Evolutionary conservation across 2,888 invertebrate species (phyloP), one percentile per base, ranked within the genome.

Genomic region (Hedya salicella): DNA sequence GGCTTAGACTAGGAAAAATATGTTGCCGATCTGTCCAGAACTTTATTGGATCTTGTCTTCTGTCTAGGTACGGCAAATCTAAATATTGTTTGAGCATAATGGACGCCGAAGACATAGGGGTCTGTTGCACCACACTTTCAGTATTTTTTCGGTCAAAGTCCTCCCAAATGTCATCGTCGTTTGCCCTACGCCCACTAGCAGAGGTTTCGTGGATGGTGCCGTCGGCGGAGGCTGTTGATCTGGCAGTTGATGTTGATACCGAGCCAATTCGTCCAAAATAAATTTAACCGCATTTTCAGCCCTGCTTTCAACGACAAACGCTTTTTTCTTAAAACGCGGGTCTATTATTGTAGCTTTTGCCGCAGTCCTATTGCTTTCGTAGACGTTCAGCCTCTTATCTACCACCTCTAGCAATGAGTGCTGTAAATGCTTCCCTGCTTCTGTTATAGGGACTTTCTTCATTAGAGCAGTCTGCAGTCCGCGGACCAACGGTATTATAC

Each of bases 401-500:
- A 59, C 21, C 44, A 59, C 46, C 6, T 14, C 40, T n/a, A 21
- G 16, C n/a, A 59, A 48, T 52, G 17, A 8, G 8, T 21, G 46
- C 44, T 59, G 52, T 59, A 49, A 49, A 52, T 19, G 14, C 32
- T 14, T 46, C 6, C 49, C 62, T 14, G 36, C 19, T 56, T 50
- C 11, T 36, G 68, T 60, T 42, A 6, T 52, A 21, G 57, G 50
- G 11, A 16, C 16, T 46, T 30, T 59, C 6, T 62, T 70, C 53
- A 19, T 46, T 25, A 70, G 21, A 59, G 63, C 46, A 42, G 32
- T 53, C 53, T 64, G 66, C 30, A 71, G 60, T 32, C 71, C 70
- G 40, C 44, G n/a, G 19, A 70, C 53, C 5, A 73, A 48, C 6
- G 68, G 68, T 11, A 71, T 67, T n/a, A 73, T 63, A 16, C 44